Evolutionary conservation across 1,140 invertebrate species (phyloP), one percentile per base, ranked within the genome.

Genomic region (Drosophila prosaltans): DNA sequence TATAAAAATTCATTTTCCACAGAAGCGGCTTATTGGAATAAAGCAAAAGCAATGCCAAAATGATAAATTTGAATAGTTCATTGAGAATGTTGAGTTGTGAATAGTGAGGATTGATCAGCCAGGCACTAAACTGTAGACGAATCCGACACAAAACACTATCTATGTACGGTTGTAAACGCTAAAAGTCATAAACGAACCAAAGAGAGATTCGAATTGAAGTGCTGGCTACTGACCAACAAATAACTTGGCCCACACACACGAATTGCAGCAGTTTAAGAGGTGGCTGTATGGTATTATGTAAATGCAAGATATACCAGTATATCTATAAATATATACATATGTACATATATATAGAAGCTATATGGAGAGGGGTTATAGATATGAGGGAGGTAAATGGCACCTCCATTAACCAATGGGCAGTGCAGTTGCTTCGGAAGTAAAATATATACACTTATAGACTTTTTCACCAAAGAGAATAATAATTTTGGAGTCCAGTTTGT

Each of bases 21-120:
- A 54, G 58, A 63, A 75, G 57, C 74, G 61, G 61, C 74, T 77
- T 77, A 45, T 48, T 36, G 61, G 39, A 60, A 51, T 39, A 16
- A 54, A 54, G 36, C 16, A 48, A 48, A 69, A 55, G 16, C 64
- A 67, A 58, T 6, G 48, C 64, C 24, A 54, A 58, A 63, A 72
- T 80, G 75, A 86, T 86, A 86, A 86, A 86, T 86, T 88, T 76
- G 36, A 72, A 69, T 65, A 67, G 65, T 80, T 82, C 80, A 86
- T 86, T 86, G 83, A 69, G 72, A 73, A 73, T 71, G 66, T 75
- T 58, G 69, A 16, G 16, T 16, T 16, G 43, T 79, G 63, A 86
- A 72, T 79, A 86, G 81, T 76, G 75, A 40, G 77, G 69, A 88
- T 86, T 79, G 82, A 88, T 88, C 72, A 55, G 68, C 4, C 6